Evolutionary conservation across 2,113 vertebrate species (phyloP), one percentile per base, ranked within the genome.

Genomic region (Mirza zaza): DNA sequence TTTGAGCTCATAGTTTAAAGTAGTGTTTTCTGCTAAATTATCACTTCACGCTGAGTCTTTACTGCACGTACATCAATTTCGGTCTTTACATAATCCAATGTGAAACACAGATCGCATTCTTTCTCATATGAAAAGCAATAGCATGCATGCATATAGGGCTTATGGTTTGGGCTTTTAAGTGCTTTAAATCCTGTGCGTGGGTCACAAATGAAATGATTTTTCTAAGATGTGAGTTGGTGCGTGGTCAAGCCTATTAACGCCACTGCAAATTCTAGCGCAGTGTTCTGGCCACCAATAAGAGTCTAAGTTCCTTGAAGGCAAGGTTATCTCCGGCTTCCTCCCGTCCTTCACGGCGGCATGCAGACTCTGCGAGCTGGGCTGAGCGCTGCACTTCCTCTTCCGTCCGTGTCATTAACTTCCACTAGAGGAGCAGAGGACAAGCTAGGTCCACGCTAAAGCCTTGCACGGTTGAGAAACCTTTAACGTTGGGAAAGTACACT

Each of bases 301-400:
- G 63, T 32, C 70, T 25, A 34, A 83, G 55, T 61, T 89, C 83
- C 95, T 70, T 42, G 95, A 81, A 75, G 79, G 87, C 84, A 73
- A 85, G 48, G 67, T n/a, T 2, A 5, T 34, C 10, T 32, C 57
- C 34, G 0, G 55, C 39, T 39, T 59, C 48, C 48, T 34, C 27
- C 2, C 70, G 21, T 3, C 39, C 7, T 7, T 32, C 65, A 4
- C 27, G 6, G n/a, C 27, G 6, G n/a, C 8, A 10, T 10, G 57
- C 67, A 32, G 50, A 50, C 55, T 23, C 20, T 2, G 15, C 0
- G 36, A 14, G 71, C 77, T 10, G 27, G 34, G n/a, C 29, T 8
- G 67, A 42, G 45, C 48, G 0, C 76, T 5, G 29, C 65, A 27
- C 21, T 79, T 65, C 95, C 42, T 45, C 87, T 91, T 50, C 65